Evolutionary conservation across 2,888 invertebrate genomes (phyloP).

Genomic region (Nemapogon koenigi): DNA sequence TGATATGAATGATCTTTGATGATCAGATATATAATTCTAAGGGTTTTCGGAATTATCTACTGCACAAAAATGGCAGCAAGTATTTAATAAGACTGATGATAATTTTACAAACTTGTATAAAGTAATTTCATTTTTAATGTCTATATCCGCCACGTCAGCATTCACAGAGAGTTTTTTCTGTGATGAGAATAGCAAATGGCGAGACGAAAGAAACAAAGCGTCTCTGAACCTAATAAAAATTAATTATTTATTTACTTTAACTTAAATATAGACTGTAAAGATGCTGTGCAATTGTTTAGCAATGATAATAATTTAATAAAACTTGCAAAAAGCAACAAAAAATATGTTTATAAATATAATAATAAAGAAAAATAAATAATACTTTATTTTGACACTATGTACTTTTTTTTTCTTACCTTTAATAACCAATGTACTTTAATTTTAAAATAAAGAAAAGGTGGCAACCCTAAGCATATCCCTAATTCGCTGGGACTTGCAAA

Average conservation of each 20-base stretch:
- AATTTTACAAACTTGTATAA: constrained; percentile 6
- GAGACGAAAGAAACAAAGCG: constrained; percentile 3
- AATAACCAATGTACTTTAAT: neutral
- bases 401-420: constrained; percentile 9
- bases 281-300: constrained; percentile 9
- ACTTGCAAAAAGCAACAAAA: no score
- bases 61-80: constrained; percentile 8
- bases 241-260: constrained; percentile 11
- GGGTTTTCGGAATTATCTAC: constrained; percentile 4
- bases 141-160: constrained; percentile 9
- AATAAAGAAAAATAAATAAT: constrained; percentile 10
- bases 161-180: constrained; percentile 10
- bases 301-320: constrained; percentile 9
- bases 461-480: neutral
- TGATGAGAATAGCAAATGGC: constrained; percentile 8
- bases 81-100: constrained; percentile 7
- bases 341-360: no score
- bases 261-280: constrained; percentile 12
- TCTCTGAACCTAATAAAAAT: constrained; percentile 5
- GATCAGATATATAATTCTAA: no score
- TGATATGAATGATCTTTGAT: no score
- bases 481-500: no score
- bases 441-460: neutral
- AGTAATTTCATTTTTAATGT: constrained; percentile 7
- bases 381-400: constrained; percentile 10